A percentile compares a stretch with the other conserved stretches of the same genome.
Conservation (phyloP, 2,888 invertebrate genomes). For the Macrosoma leucophasiata region DNA sequence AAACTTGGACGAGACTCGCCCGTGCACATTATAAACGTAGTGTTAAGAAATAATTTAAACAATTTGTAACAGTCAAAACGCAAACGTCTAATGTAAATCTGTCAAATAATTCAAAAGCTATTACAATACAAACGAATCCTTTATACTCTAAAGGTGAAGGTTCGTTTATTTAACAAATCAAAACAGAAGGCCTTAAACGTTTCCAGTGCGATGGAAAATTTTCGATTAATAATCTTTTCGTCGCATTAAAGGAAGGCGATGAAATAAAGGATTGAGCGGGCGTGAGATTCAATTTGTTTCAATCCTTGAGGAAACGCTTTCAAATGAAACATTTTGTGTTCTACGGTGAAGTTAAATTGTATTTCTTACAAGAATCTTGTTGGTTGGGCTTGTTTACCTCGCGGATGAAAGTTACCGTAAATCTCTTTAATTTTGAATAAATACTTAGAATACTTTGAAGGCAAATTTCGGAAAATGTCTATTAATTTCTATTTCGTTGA, state of each 20-base stretch:
- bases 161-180: conserved; percentile 40
- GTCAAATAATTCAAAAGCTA: conserved; percentile 19
- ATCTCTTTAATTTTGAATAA: conserved; percentile 19
- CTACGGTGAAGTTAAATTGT: conserved; percentile 61
- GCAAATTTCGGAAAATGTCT: conserved; percentile 6
- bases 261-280: conserved; percentile 66
- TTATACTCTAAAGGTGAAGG: conserved; percentile 17
- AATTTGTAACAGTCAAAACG: conserved; percentile 4
- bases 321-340: conserved; percentile 65
- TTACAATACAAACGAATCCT: conserved; percentile 25
- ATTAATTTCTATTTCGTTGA: too few relatives aligned
- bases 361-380: conserved; percentile 52
- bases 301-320: conserved; percentile 61
- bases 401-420: conserved; percentile 11
- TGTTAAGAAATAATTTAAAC: conserved; percentile 10
- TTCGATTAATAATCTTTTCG: conserved; percentile 66
- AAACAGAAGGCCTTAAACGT: conserved; percentile 40
- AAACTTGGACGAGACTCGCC: too few relatives aligned
- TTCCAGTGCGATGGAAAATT: conserved; percentile 49
- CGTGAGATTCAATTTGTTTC: conserved; percentile 69
- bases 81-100: conserved; percentile 19
- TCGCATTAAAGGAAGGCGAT: conserved; percentile 52
- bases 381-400: conserved; percentile 45
- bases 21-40: too few relatives aligned
- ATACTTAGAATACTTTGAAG: conserved; percentile 4